A percentile compares a stretch with the other conserved stretches of the same genome.
Conservation (phyloP, 2,113 vertebrate species). For the Pterocles gutturalis region DNA sequence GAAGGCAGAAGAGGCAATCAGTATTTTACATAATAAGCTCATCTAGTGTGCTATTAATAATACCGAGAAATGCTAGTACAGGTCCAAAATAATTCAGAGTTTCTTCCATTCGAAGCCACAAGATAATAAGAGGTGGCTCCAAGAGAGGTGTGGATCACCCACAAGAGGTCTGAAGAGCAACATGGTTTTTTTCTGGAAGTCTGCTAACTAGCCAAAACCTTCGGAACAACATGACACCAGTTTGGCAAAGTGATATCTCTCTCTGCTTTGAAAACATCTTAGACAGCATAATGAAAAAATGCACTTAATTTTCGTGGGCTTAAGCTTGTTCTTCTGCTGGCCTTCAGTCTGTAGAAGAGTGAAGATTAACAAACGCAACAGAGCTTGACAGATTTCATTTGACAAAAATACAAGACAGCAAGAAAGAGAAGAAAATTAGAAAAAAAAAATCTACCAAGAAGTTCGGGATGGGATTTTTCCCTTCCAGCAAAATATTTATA, state of each 20-base stretch:
- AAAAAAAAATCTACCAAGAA: background rate
- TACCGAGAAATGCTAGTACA: conserved; percentile 5
- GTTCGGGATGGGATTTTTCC: conserved; percentile 29
- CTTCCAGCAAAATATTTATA: conserved; percentile 40
- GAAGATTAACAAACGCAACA: conserved; percentile 11
- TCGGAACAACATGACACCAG: conserved; percentile 74
- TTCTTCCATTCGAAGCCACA: conserved; percentile 74
- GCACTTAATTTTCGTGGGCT: conserved; percentile 58
- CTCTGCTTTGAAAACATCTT: conserved; percentile 80
- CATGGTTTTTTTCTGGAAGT: conserved; percentile 78
- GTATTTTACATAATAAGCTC: background rate
- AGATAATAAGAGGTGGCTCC: conserved; percentile 72
- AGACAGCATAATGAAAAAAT: conserved; percentile 69
- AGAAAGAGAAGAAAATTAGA: background rate
- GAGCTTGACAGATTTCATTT: conserved; percentile 42
- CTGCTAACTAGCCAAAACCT: conserved; percentile 73
- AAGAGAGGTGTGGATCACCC: conserved; percentile 74
- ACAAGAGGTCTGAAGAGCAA: conserved; percentile 74
- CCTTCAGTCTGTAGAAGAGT: conserved; percentile 41
- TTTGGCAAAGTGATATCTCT: conserved; percentile 70
- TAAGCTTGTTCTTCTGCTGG: conserved; percentile 58
- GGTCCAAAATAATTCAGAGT: conserved; percentile 59
- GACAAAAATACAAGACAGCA: conserved; percentile 47
- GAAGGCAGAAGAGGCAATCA: background rate
- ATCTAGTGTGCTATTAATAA: conserved; percentile 39